Evolutionary conservation across 2,113 vertebrate genomes (phyloP), one percentile per base, ranked within the genome.

Genomic region (Actenoides lindsayi): DNA sequence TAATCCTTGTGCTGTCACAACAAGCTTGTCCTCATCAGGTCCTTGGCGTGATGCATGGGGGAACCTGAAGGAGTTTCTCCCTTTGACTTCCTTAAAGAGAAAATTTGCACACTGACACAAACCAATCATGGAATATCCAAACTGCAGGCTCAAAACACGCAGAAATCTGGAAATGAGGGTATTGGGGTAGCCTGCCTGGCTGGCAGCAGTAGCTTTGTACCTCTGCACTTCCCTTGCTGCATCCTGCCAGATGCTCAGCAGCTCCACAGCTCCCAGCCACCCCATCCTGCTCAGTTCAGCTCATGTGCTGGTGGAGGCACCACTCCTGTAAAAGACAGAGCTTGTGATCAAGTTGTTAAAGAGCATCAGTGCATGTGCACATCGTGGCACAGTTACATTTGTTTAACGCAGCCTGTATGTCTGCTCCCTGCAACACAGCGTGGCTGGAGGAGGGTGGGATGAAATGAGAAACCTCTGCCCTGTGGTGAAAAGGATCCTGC

Each of bases 11-110:
- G 18, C 64, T 44, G 14, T 33, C 30, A 23, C 41, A 46, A 44
- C 20, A 44, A 30, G 30, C 30, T 21, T 15, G 41, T 44, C 64
- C 8, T 4, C 13, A 33, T 33, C 41, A 46, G 30, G 33, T 35
- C 50, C 73, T 39, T 20, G 39, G 46, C 1, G 2, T 42, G 42
- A 13, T 0, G 11, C 57, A 18, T 0, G 0, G 19, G 27, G 13
- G 4, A 10, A 33, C 2, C 0, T 4, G 11, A 25, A 27, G 41
- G 37, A 54, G 46, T 27, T 69, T 13, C 13, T 70, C 16, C 39
- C 39, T 57, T 63, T 0, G 2, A 33, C 18, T 30, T 68, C 62
- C 19, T 56, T 39, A 21, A n/a, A 56, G 62, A 59, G 21, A 78
- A 69, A 37, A 71, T 24, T 31, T 44, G 15, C 41, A 41, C 16